Evolutionary conservation across 2,113 vertebrate species (phyloP).

Genomic region (Lethenteron camtschaticum): DNA sequence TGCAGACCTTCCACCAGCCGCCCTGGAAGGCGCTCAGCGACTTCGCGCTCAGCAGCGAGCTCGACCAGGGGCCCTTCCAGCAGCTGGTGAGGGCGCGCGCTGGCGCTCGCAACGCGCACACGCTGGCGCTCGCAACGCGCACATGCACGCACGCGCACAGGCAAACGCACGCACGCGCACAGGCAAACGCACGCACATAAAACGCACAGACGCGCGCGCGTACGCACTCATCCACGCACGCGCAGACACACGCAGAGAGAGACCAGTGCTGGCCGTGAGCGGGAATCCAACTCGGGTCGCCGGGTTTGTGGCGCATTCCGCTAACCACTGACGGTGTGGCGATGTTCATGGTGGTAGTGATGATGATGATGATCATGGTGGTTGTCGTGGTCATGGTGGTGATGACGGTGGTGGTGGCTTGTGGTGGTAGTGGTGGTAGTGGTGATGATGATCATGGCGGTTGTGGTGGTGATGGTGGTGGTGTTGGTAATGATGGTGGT

Average conservation of each 20-base stretch:
- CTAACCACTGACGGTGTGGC: no score
- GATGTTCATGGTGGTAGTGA: no score
- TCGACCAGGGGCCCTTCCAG: constrained; percentile 81
- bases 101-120: neutral
- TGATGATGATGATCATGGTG: no score
- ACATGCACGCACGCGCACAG: neutral
- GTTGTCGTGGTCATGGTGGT: no score
- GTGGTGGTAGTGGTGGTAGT: no score
- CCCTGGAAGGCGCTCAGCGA: constrained; percentile 90
- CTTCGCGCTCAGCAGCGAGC: constrained; percentile 74
- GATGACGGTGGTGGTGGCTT: no score
- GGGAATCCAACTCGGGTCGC: no score
- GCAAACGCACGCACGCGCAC: neutral
- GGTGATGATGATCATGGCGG: no score
- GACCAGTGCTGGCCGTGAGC: neutral
- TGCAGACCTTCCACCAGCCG: constrained; percentile 65
- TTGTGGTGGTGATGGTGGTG: no score
- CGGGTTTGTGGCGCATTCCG: no score
- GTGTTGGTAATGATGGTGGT: no score
- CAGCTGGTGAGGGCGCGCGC: constrained; percentile 47
- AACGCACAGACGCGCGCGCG: neutral
- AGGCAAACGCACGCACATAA: neutral
- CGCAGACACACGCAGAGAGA: neutral
- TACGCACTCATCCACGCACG: neutral
- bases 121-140: neutral